Conservation (phyloP, 53 echinoderm and acorn worm species). For the Arbacia lixula region DNA sequence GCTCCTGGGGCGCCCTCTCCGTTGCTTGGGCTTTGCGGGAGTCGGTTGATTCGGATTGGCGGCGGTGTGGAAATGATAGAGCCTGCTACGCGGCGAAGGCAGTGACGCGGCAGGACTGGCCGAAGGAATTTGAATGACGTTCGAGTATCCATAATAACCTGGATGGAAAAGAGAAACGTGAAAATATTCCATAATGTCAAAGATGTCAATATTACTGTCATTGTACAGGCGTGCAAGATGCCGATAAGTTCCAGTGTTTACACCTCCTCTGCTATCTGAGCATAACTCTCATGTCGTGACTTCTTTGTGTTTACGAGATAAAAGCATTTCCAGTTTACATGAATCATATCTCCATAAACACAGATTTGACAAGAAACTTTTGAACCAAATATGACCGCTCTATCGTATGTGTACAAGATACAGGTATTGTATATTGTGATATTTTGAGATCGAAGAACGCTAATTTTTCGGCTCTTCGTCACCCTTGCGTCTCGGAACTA, state of each 20-base stretch:
- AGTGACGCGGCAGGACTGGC: conserved; percentile 14
- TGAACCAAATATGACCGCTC: neutral
- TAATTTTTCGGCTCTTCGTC: conserved; percentile 32
- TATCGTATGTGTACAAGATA: neutral
- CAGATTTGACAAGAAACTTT: too few species aligned
- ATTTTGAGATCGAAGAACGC: too few species aligned
- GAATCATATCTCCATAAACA: too few species aligned
- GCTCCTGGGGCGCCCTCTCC: conserved; percentile 56
- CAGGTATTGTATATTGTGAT: neutral
- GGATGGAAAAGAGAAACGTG: too few species aligned
- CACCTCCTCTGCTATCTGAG: too few species aligned
- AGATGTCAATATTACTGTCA: neutral
- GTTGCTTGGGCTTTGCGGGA: conserved; percentile 24
- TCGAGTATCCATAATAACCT: conserved; percentile 59
- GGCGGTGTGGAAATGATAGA: conserved; percentile 39
- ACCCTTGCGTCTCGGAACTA: conserved; percentile 3
- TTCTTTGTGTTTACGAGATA: too few species aligned
- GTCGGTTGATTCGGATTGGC: neutral
- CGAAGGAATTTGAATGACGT: conserved; percentile 52
- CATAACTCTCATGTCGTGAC: too few species aligned
- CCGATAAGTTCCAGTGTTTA: conserved; percentile 16
- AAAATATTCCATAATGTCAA: conserved; percentile 6
- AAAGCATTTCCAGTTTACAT: too few species aligned
- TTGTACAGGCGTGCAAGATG: neutral
- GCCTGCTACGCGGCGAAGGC: conserved; percentile 34